Conservation (phyloP, 2,113 vertebrate species). For the Syrmaticus mikado region DNA sequence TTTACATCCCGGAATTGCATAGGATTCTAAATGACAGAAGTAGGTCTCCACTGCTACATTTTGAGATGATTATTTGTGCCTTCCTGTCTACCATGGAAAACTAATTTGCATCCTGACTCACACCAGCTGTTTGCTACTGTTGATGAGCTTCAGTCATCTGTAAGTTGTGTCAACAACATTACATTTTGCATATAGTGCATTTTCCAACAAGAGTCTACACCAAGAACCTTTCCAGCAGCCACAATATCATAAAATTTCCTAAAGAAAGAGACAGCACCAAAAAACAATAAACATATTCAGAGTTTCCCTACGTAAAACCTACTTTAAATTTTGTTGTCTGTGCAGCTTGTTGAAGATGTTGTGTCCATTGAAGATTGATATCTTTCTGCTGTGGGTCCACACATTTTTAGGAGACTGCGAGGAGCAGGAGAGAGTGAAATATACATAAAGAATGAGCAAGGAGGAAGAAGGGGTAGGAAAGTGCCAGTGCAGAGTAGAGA, state of each 20-base stretch:
- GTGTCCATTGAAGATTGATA: neutral
- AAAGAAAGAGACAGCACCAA: neutral
- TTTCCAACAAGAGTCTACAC: neutral
- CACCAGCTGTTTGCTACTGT: slow-evolving; percentile 68
- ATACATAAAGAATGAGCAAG: neutral
- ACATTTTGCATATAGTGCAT: neutral
- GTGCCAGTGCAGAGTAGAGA: neutral
- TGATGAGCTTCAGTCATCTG: slow-evolving; percentile 49
- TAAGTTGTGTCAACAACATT: slow-evolving; percentile 43
- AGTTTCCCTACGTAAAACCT: neutral
- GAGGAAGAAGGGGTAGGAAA: neutral
- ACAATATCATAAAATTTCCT: neutral
- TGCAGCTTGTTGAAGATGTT: neutral
- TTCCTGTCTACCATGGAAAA: slow-evolving; percentile 42
- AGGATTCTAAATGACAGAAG: neutral
- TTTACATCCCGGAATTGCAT: neutral
- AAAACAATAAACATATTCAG: neutral
- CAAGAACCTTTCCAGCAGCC: neutral
- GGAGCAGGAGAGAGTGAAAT: neutral
- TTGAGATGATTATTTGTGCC: slow-evolving; percentile 20
- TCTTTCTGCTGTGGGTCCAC: rapidly evolving
- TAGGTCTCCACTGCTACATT: neutral
- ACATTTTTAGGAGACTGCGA: neutral
- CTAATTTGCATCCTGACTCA: slow-evolving; percentile 54
- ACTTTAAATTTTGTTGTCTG: neutral